These are phyloP conservation scores for Acrocephalus arundinaceus DNA, from an alignment of 2,113 vertebrate species.

Conservation along the genomic window DNA sequence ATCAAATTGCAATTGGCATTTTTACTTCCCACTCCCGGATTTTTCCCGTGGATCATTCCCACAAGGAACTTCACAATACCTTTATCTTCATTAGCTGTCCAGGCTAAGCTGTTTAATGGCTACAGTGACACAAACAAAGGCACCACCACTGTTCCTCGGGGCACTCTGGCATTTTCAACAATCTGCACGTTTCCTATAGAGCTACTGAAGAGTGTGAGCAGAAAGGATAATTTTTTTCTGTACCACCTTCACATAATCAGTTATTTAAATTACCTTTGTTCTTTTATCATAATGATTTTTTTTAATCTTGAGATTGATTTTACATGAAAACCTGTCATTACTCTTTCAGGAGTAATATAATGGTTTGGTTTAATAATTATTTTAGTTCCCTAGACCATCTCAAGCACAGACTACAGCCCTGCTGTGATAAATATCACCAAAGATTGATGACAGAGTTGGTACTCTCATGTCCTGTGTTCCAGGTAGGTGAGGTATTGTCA, in stretches of 20 bases:
- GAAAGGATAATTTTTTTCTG: not conserved
- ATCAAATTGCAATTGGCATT: not conserved
- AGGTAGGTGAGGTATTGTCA: constrained; percentile 48
- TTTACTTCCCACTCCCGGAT: not conserved
- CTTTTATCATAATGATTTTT: constrained; percentile 10
- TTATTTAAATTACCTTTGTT: constrained; percentile 22
- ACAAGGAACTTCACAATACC: not conserved
- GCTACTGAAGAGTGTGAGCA: not conserved
- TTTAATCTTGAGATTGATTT: constrained; percentile 54
- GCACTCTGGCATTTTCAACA: not conserved
- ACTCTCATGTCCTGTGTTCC: constrained; percentile 60
- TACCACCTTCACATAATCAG: not conserved
- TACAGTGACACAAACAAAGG: constrained; percentile 1
- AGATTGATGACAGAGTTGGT: constrained; percentile 58
- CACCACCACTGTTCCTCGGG: not conserved
- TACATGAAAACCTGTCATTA: not conserved
- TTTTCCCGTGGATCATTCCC: not conserved
- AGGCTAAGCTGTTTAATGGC: not conserved
- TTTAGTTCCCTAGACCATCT: not conserved
- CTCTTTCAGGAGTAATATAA: constrained; percentile 16
- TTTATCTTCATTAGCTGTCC: not conserved
- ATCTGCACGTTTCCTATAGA: not conserved
- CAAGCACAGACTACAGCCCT: not conserved
- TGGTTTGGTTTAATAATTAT: constrained; percentile 57
- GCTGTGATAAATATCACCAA: constrained; percentile 57